Evolutionary conservation across 2,113 vertebrate species (phyloP), one percentile per base, ranked within the genome.

Genomic region (Puma concolor): DNA sequence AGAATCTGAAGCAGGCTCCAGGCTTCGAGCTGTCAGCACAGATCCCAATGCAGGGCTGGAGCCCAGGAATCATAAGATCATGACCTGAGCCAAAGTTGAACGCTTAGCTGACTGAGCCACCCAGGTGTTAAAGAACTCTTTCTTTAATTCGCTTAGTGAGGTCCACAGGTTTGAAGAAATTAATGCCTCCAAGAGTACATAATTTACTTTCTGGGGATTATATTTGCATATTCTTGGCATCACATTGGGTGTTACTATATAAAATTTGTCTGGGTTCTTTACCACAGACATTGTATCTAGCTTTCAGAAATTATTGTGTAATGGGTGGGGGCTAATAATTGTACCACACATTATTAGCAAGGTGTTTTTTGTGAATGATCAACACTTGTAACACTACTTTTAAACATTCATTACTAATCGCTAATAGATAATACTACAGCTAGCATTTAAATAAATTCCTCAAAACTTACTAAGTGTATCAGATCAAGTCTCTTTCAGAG

Each of bases 181-280:
- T 36, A 77, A 94, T 50, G 67, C n/a, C 7, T 72, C 48, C 57
- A 83, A 86, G 38, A 91, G 48, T 25, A 44, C 14, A 87, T 60
- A 54, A 94, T 81, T 90, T 94, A 97, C 38, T 64, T 41, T 94
- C 50, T 12, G 13, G 29, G 57, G 84, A 76, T 93, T 57, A 93
- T 92, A 92, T 94, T 96, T 88, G 95, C 25, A 66, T 91, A 81
- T 38, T 80, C 48, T 71, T 92, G 88, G 79, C 19, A 95, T 29
- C 48, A 54, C 92, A 36, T 19, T 81, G 27, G 50, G 48, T 7
- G 1, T 76, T 38, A 79, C 48, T 14, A 66, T 63, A 89, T 41
- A 90, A 44, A 87, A 54, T 19, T 67, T 31, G 6, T 50, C 74
- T 97, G 91, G 87, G 54, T 25, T 64, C 69, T 91, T 96, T 41